phyloP scores from a whole-genome alignment of 2,888 invertebrate genomes.

The Labia minor region DNA sequence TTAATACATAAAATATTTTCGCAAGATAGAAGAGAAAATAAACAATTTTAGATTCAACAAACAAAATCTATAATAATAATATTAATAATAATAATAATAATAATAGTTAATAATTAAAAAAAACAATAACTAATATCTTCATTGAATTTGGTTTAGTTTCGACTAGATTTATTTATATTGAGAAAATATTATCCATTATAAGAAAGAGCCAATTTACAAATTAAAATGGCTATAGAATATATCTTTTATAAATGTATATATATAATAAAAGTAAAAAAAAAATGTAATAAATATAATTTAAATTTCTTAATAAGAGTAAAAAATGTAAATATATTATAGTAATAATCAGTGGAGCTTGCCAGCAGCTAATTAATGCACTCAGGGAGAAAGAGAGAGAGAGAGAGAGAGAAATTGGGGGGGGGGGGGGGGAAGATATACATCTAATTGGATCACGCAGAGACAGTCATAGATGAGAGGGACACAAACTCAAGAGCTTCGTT shows the following conservation, averaged over 20 bases:
- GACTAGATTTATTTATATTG: neutral
- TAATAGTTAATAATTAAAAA: neutral
- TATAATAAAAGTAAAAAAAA: neutral
- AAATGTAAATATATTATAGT: neutral
- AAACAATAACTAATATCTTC: neutral
- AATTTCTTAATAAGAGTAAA: neutral
- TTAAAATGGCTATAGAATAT: neutral
- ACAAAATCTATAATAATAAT: neutral
- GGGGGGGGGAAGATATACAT: slow-evolving; percentile 1
- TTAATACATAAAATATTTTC: neutral
- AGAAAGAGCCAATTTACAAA: neutral
- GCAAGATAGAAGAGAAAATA: too few species aligned
- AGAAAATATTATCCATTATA: neutral
- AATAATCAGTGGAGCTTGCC: neutral
- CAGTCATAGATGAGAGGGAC: slow-evolving; percentile 13
- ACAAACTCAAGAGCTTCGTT: neutral
- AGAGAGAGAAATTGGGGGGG: too few species aligned
- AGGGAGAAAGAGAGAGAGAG: too few species aligned
- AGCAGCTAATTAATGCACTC: slow-evolving; percentile 13
- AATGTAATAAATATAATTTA: too few species aligned
- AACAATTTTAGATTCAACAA: too few species aligned
- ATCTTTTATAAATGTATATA: neutral
- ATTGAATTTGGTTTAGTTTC: neutral
- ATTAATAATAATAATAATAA: neutral
- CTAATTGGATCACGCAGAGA: slow-evolving; percentile 5